Conservation (phyloP, 1,140 invertebrate species). For the Pseudomyrmex concolor region DNA sequence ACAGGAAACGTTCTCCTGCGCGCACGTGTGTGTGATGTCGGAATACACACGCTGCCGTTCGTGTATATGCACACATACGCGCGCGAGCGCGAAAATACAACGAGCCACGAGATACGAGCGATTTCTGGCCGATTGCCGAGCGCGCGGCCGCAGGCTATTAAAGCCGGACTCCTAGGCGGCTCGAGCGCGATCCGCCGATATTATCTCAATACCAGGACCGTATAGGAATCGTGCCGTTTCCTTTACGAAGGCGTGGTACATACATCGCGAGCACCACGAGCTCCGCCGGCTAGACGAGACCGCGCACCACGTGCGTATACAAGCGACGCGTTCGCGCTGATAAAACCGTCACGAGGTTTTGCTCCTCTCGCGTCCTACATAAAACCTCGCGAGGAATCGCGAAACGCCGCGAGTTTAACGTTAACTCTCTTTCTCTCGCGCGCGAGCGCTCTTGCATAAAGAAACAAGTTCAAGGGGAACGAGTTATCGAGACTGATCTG, state of each 20-base stretch:
- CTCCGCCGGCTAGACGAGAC: not conserved
- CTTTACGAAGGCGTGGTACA: conserved; percentile 64
- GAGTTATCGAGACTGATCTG: conserved; percentile 1
- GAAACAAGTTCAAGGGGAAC: not conserved
- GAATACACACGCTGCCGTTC: not conserved
- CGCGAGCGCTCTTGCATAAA: not conserved
- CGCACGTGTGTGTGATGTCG: not conserved
- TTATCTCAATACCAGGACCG: conserved; percentile 59
- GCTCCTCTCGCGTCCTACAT: not conserved
- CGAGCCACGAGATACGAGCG: conserved; percentile 42
- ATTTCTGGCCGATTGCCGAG: conserved; percentile 57
- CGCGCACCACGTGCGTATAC: conserved; percentile 57
- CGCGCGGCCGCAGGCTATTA: conserved; percentile 57
- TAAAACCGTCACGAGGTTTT: conserved; percentile 37
- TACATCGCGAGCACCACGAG: conserved; percentile 48
- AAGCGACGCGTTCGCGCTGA: conserved; percentile 17
- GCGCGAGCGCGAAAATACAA: conserved; percentile 24
- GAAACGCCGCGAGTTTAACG: conserved; percentile 3
- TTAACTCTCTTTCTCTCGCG: too few relatives aligned
- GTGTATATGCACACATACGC: not conserved
- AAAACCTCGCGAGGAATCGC: conserved; percentile 2
- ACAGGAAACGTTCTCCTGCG: conserved; percentile 49
- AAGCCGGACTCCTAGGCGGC: conserved; percentile 52
- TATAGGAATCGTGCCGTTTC: conserved; percentile 47
- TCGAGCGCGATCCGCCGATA: conserved; percentile 54